These are phyloP conservation scores for Chrysodeixis includens DNA, from an alignment of 2,888 invertebrate genomes.

Conservation along the genomic window DNA sequence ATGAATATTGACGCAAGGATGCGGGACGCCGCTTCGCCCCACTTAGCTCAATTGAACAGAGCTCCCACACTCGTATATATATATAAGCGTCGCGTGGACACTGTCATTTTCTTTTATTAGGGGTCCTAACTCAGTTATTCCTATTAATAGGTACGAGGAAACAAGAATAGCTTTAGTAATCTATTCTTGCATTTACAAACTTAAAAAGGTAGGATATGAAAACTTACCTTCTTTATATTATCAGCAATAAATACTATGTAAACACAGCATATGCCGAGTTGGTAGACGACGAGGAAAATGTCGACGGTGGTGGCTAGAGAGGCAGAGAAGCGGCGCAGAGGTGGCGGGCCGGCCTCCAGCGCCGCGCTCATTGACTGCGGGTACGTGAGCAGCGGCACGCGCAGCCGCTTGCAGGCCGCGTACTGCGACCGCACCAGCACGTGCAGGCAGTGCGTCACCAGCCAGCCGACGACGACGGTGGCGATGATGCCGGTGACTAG, in stretches of 20 bases:
- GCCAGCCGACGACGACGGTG: conserved; percentile 93
- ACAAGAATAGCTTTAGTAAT: neutral
- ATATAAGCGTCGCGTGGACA: neutral
- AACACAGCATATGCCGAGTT: conserved; percentile 98
- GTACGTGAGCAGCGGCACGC: conserved; percentile 94
- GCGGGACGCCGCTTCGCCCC: conserved; percentile 51
- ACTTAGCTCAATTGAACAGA: conserved; percentile 65
- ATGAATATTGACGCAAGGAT: conserved; percentile 49
- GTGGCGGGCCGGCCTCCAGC: conserved; percentile 92
- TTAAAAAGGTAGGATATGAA: neutral
- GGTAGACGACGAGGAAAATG: conserved; percentile 93
- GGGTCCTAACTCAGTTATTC: neutral
- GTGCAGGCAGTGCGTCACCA: conserved; percentile 97
- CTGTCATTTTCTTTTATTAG: neutral
- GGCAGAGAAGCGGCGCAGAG: conserved; percentile 90
- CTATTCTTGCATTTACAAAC: neutral
- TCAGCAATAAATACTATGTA: conserved; percentile 97
- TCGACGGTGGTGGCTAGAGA: conserved; percentile 90
- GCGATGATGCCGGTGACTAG: conserved; percentile 93
- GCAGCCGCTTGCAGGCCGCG: conserved; percentile 89
- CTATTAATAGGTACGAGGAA: neutral
- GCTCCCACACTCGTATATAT: conserved; percentile 15
- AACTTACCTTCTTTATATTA: conserved; percentile 92
- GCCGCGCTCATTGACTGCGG: conserved; percentile 95
- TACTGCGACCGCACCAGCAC: conserved; percentile 91